Conservation (phyloP, 2,888 invertebrate species). For the Oscheius sp. region DNA sequence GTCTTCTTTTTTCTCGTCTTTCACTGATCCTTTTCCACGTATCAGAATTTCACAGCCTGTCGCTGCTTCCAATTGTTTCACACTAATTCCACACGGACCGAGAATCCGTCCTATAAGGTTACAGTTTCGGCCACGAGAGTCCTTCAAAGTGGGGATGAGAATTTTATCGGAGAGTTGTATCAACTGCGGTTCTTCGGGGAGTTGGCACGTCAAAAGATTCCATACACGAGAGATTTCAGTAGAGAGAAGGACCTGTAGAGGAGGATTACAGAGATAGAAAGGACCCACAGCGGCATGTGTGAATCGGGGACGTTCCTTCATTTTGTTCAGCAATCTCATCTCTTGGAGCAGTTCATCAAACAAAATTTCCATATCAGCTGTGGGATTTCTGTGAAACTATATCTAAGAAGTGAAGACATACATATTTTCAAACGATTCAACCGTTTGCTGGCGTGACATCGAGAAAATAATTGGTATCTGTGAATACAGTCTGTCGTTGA, state of each 20-base stretch:
- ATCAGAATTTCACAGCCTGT: slow-evolving; percentile 58
- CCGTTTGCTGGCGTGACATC: too few relatives aligned
- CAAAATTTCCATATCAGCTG: slow-evolving; percentile 17
- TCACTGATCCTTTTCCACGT: slow-evolving; percentile 60
- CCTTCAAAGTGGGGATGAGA: slow-evolving; percentile 6
- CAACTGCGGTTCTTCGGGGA: not conserved
- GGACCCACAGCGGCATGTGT: not conserved
- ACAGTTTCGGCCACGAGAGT: not conserved
- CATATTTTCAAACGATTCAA: too few relatives aligned
- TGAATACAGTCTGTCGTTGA: too few relatives aligned
- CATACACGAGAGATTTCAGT: slow-evolving; percentile 21
- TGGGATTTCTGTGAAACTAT: too few relatives aligned
- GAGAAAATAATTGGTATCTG: too few relatives aligned
- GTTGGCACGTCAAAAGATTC: slow-evolving; percentile 4
- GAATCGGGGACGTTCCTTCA: not conserved
- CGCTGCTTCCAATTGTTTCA: slow-evolving; percentile 59
- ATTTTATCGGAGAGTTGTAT: slow-evolving; percentile 2
- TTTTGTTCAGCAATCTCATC: slow-evolving; percentile 29
- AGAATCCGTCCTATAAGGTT: slow-evolving; percentile 61
- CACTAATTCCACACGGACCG: slow-evolving; percentile 64
- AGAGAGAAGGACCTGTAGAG: not conserved
- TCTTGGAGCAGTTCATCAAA: slow-evolving; percentile 42
- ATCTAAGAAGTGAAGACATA: too few relatives aligned
- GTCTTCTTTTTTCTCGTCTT: slow-evolving; percentile 49
- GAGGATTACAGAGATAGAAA: too few relatives aligned